A percentile compares a stretch with the other conserved stretches of the same genome.
phyloP scores from a whole-genome alignment of 2,113 vertebrate genomes.

The Saguinus imperator region DNA sequence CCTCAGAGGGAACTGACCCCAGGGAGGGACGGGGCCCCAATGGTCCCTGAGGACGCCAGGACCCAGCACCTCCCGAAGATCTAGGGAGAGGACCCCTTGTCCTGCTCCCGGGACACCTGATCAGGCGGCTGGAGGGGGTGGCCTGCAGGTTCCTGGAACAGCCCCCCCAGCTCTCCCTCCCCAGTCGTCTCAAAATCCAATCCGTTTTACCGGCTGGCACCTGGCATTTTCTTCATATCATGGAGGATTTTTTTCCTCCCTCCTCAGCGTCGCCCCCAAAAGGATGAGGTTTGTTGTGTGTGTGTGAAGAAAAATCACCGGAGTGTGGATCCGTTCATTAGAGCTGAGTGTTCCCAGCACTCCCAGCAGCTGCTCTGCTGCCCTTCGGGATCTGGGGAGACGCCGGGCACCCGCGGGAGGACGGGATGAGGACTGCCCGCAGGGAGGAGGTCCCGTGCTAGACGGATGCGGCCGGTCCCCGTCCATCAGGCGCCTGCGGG shows the following conservation, averaged over 20 bases:
- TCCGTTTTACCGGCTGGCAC: slow-evolving; percentile 1
- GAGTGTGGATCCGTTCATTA: not conserved
- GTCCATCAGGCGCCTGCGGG: rapidly evolving
- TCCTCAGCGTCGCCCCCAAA: not conserved
- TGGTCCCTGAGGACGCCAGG: not conserved
- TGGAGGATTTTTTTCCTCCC: not conserved
- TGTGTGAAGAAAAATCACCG: not conserved
- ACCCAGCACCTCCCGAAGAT: not conserved
- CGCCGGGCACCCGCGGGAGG: no score
- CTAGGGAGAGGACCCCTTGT: no score
- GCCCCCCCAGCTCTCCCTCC: slow-evolving; percentile 48
- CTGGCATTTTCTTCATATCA: slow-evolving; percentile 42
- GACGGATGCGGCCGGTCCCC: rapidly evolving
- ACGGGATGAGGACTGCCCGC: not conserved
- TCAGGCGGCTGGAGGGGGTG: not conserved
- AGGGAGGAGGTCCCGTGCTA: not conserved
- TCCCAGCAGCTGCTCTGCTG: no score
- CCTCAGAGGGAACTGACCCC: not conserved
- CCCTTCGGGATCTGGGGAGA: not conserved
- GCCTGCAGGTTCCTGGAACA: not conserved
- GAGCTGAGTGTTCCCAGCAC: not conserved
- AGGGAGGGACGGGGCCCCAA: no score
- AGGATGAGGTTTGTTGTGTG: rapidly evolving
- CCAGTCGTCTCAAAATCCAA: not conserved
- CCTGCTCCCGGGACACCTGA: not conserved